Conservation (phyloP, 2,797 vertebrate genomes). For the Agapornis canus region DNA sequence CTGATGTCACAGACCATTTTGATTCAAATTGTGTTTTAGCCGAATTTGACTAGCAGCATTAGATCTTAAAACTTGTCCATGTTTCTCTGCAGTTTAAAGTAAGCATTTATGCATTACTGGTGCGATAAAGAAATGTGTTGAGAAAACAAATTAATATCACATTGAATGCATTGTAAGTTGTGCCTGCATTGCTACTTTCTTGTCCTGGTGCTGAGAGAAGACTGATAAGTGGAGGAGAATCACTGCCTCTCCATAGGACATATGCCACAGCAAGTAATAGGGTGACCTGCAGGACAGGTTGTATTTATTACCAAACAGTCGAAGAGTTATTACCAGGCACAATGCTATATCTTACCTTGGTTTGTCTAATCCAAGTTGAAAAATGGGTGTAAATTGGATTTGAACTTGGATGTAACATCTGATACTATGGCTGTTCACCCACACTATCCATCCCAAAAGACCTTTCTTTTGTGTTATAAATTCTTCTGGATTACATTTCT, state of each 20-base stretch:
- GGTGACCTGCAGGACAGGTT: neutral
- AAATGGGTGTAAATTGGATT: neutral
- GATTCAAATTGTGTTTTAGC: neutral
- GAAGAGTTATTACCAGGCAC: neutral
- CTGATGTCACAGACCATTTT: neutral
- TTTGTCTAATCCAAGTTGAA: neutral
- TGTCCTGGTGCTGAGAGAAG: neutral
- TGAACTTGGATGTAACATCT: neutral
- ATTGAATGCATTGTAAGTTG: neutral
- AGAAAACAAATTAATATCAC: neutral
- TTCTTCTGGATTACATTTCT: neutral
- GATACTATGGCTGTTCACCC: neutral
- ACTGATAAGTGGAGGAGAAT: neutral
- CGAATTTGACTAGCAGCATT: neutral
- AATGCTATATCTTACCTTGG: neutral
- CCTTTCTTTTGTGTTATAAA: neutral
- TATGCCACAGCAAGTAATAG: neutral
- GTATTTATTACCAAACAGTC: neutral
- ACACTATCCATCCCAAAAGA: neutral
- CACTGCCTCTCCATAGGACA: rapidly evolving
- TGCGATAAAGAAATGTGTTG: neutral
- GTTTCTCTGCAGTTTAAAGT: neutral
- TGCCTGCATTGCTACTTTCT: neutral
- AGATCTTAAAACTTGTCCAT: neutral
- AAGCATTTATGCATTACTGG: neutral